Conservation (phyloP, 1,140 invertebrate genomes). For the Drosophila baimaii region DNA sequence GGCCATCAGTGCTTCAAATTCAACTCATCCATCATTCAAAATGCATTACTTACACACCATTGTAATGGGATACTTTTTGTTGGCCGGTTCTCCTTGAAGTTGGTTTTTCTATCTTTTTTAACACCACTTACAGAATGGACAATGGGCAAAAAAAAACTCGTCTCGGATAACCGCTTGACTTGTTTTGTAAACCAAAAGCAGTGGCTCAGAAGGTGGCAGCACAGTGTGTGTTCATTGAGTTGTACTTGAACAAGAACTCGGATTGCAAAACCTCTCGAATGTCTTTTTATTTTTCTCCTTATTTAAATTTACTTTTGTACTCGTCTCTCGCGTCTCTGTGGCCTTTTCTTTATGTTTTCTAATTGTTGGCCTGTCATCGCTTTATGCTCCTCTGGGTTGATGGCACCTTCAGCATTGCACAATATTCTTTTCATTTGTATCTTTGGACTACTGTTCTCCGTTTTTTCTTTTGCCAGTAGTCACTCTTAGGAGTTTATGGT, state of each 20-base stretch:
- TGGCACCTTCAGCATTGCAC: not conserved
- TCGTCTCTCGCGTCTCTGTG: not conserved
- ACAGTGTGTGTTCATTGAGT: conserved; percentile 37
- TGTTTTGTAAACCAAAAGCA: conserved; percentile 36
- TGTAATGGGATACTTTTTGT: conserved; percentile 47
- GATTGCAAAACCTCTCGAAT: conserved; percentile 51
- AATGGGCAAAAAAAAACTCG: conserved; percentile 53
- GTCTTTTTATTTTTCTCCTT: conserved; percentile 16
- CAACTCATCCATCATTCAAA: conserved; percentile 46
- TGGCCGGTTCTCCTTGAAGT: conserved; percentile 55
- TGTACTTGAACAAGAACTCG: conserved; percentile 63
- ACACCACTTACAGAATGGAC: conserved; percentile 50
- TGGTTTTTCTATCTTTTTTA: conserved; percentile 48
- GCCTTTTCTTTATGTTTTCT: conserved; percentile 34
- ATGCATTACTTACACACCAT: conserved; percentile 40
- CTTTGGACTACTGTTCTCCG: not conserved
- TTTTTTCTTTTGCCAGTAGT: conserved; percentile 12
- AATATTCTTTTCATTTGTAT: not conserved
- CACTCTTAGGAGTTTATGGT: conserved; percentile 26
- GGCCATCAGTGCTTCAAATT: conserved; percentile 30
- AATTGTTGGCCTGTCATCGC: conserved; percentile 50
- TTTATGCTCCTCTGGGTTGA: conserved; percentile 13
- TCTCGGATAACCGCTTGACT: conserved; percentile 47
- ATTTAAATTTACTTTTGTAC: conserved; percentile 30
- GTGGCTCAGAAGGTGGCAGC: conserved; percentile 20